Evolutionary conservation across 1,140 invertebrate genomes (phyloP).

Genomic region (Drosophila truncata): DNA sequence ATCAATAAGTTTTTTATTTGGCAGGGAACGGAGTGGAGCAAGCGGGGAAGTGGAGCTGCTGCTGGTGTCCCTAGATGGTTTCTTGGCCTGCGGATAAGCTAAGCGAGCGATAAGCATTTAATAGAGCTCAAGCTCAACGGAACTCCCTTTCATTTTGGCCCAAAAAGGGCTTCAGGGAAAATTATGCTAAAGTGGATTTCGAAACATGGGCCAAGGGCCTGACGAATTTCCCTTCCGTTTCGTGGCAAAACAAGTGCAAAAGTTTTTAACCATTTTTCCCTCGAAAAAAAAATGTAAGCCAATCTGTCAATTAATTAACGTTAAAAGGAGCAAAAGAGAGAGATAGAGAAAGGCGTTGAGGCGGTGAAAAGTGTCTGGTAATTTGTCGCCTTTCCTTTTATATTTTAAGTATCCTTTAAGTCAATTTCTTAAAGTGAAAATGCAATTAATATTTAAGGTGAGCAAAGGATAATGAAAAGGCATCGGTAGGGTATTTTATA

Average conservation of each 20-base stretch:
- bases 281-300: constrained; percentile 46
- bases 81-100: constrained; percentile 36
- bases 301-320: constrained; percentile 74
- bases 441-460: background rate
- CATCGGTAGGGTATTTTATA: background rate
- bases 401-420: background rate
- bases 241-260: constrained; percentile 43
- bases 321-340: background rate
- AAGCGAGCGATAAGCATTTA: constrained; percentile 74
- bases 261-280: constrained; percentile 30
- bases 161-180: constrained; percentile 23
- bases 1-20: constrained; percentile 76
- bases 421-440: constrained; percentile 4
- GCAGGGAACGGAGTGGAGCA: background rate
- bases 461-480: no score
- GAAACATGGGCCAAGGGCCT: constrained; percentile 58
- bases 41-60: background rate
- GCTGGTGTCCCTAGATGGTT: constrained; percentile 12
- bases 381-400: constrained; percentile 24
- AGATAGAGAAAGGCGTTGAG: background rate
- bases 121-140: constrained; percentile 51
- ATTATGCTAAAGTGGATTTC: constrained; percentile 80
- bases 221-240: constrained; percentile 54
- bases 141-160: constrained; percentile 53
- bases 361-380: constrained; percentile 23